These are phyloP conservation scores for Panurus biarmicus DNA, from an alignment of 2,113 vertebrate genomes.

Conservation along the genomic window DNA sequence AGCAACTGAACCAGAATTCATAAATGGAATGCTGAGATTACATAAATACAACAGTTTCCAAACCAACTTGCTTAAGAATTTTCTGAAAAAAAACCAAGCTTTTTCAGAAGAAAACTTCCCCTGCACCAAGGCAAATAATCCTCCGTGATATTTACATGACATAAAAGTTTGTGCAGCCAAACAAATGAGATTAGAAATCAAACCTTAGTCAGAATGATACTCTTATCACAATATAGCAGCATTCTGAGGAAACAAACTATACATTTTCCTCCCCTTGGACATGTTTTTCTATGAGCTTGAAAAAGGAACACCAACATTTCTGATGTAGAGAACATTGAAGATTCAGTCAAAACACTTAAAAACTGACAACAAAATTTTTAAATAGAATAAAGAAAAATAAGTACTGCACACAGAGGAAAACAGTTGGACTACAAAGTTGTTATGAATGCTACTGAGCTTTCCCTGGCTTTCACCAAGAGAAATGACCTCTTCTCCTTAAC, in stretches of 20 bases:
- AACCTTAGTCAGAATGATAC: neutral
- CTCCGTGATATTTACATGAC: neutral
- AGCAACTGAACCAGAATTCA: conserved; percentile 3
- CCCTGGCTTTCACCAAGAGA: neutral
- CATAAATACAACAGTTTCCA: neutral
- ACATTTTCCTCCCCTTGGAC: neutral
- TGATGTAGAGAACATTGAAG: neutral
- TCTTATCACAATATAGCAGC: neutral
- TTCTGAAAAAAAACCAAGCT: neutral
- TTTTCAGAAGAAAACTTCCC: neutral
- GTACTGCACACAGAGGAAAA: neutral
- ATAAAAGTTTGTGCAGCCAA: neutral
- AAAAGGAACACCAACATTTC: neutral
- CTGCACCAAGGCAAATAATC: neutral
- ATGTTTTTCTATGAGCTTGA: neutral
- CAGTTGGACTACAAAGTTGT: neutral
- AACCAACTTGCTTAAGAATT: neutral
- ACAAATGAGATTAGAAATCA: neutral
- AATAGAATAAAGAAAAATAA: neutral
- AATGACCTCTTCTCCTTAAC: neutral
- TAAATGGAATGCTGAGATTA: neutral
- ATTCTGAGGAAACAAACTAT: neutral
- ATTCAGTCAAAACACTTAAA: neutral
- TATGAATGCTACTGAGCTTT: neutral
- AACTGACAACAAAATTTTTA: neutral